phyloP scores from a whole-genome alignment of 2,888 invertebrate genomes.

The Dione vanillae region DNA sequence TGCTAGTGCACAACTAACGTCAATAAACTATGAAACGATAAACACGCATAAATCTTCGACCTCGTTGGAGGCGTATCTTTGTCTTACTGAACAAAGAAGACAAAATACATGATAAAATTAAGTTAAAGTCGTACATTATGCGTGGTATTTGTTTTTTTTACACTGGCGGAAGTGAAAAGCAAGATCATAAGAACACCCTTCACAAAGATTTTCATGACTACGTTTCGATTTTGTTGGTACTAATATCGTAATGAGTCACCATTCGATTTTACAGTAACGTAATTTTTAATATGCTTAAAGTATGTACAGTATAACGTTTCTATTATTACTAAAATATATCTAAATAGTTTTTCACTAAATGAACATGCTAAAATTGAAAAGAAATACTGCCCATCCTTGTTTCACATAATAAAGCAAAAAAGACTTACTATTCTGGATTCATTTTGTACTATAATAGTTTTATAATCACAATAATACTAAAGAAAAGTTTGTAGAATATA shows the following conservation, averaged over 20 bases:
- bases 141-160: conserved; percentile 34
- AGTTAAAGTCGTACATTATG: conserved; percentile 7
- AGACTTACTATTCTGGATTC: conserved; percentile 94
- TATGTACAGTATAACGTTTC: not conserved
- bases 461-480: conserved; percentile 66
- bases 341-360: conserved; percentile 54
- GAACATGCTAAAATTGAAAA: conserved; percentile 71
- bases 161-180: conserved; percentile 55
- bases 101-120: conserved; percentile 18
- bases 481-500: conserved; percentile 64
- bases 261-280: conserved; percentile 35
- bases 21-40: conserved; percentile 51
- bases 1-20: conserved; percentile 33
- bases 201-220: conserved; percentile 70
- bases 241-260: conserved; percentile 78
- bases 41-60: conserved; percentile 43
- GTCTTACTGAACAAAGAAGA: conserved; percentile 58
- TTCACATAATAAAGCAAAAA: conserved; percentile 62
- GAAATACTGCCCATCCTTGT: conserved; percentile 71
- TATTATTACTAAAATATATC: conserved; percentile 15
- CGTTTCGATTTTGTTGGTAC: conserved; percentile 65
- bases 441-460: conserved; percentile 83
- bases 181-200: conserved; percentile 58
- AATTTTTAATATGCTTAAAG: not conserved
- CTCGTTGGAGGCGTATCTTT: conserved; percentile 64